Evolutionary conservation across 2,113 vertebrate genomes (phyloP).

Genomic region (Ceratotherium simum): DNA sequence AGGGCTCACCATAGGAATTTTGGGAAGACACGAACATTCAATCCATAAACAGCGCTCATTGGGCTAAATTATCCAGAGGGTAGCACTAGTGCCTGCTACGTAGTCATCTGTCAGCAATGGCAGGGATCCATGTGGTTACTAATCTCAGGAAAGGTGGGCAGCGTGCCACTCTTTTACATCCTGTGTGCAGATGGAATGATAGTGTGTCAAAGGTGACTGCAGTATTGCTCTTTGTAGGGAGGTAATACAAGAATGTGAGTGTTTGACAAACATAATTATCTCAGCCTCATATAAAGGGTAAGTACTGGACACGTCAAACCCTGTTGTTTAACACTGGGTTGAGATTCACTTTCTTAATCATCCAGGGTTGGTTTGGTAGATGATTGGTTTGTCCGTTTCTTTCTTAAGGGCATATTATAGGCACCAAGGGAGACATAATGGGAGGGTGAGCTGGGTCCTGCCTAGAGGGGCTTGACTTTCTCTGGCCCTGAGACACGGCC

Average conservation of each 20-base stretch:
- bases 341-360: not conserved
- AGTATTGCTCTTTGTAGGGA: not conserved
- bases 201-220: not conserved
- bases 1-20: not conserved
- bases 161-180: not conserved
- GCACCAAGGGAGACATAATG: not conserved
- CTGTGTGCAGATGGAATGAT: not conserved
- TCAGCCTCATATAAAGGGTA: not conserved
- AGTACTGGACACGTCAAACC: not conserved
- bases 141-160: not conserved
- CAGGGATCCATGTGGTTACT: not conserved
- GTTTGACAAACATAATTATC: not conserved
- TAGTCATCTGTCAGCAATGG: not conserved
- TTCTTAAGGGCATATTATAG: not conserved
- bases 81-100: not conserved
- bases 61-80: not conserved
- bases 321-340: not conserved
- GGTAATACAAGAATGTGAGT: not conserved
- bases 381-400: not conserved
- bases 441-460: conserved; percentile 15
- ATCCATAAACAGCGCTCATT: not conserved
- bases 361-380: not conserved
- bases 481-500: not conserved
- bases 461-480: not conserved
- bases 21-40: not conserved